Base-by-base conservation (phyloP, 2,797 vertebrate genomes). In the Pseudocheirus occidentalis region DNA sequence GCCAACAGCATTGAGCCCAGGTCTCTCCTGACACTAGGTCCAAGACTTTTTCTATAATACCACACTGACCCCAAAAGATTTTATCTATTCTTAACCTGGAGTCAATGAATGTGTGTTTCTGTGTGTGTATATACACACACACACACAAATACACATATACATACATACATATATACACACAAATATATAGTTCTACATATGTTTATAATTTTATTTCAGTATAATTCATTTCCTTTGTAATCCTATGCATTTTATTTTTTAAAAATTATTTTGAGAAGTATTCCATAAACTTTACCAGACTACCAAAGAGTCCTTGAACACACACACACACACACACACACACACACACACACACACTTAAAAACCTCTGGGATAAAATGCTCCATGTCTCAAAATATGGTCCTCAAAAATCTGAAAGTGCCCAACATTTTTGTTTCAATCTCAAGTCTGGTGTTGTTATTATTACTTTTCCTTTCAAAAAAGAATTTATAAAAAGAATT, bases 81-180 rank as follows among this genome's bases (percentile, higher is more conserved):
- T 62, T 62, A 62, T 62, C 59, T 5, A 12, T 62, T 46, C 7
- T 81, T 46, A 46, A 11, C 40, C 34, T n/a, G 62, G 34, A 5
- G 62, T n/a, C 34, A 73, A 27, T 50, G 12, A 27, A 87, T 87
- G 73, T 50, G 34, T 73, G 62, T 73, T 1, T n/a, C n/a, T n/a
- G n/a, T n/a, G 3, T 66, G 5, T 40, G n/a, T 40, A 5, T 40
- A 40, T 40, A 5, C 14, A n/a, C 5, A 40, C 34, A n/a, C 13
- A n/a, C 13, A 18, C 5, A 18, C 9, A 34, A 1, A 40, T 3
- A 24, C 1, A 21, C 24, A n/a, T 3, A n/a, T 5, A 18, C 16
- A 18, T 40, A 34, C 6, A 40, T 3, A 40, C 5, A 21, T 73
- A 40, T 81, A 46, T 0, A 24, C 14, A 81, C 40, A 50, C 27